phyloP scores from a whole-genome alignment of 2,113 vertebrate genomes.

The Psophia crepitans region DNA sequence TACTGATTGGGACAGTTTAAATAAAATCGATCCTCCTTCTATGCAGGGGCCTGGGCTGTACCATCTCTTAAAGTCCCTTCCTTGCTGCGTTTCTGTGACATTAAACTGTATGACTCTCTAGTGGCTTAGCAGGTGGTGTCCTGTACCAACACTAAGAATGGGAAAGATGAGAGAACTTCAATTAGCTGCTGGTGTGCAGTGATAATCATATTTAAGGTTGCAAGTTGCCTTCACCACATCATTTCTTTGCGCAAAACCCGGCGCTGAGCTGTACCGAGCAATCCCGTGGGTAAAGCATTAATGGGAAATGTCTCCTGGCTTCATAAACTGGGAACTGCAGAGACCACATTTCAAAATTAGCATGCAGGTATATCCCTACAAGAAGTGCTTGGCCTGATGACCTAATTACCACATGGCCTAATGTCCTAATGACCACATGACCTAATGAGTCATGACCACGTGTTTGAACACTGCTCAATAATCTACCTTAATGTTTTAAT shows the following conservation, averaged over 20 bases:
- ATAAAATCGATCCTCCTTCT: neutral
- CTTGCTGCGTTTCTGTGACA: neutral
- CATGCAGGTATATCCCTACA: neutral
- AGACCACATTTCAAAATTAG: neutral
- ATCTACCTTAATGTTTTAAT: slow-evolving; percentile 4
- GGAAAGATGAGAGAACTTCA: neutral
- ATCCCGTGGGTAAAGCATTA: neutral
- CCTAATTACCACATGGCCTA: neutral
- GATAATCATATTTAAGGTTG: neutral
- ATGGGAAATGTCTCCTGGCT: neutral
- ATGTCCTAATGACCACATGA: neutral
- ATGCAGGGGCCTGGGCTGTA: neutral
- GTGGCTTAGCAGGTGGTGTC: neutral
- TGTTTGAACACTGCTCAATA: neutral
- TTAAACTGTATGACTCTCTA: neutral
- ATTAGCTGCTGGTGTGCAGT: neutral
- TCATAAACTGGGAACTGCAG: neutral
- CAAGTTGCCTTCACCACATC: neutral
- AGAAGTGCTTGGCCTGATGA: neutral
- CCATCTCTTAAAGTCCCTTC: neutral
- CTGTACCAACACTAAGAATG: neutral
- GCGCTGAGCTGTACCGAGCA: neutral
- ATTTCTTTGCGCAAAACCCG: neutral
- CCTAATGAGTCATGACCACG: neutral
- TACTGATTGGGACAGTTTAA: neutral